A percentile compares a stretch with the other conserved stretches of the same genome.
Evolutionary conservation across 2,888 invertebrate genomes (phyloP).

Genomic region (Emesis furor): DNA sequence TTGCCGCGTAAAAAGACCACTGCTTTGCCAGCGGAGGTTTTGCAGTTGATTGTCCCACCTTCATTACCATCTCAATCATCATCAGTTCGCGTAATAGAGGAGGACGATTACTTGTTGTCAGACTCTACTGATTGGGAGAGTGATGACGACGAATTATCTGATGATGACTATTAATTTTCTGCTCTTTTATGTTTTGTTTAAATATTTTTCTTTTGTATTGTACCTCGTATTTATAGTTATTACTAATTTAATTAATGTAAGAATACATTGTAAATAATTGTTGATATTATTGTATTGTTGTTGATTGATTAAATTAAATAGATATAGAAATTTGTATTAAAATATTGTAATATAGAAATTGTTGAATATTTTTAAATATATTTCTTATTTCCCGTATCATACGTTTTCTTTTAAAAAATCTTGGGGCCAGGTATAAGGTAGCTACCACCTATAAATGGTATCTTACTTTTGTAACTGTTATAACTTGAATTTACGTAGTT

Average conservation of each 20-base stretch:
- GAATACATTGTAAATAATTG: background rate
- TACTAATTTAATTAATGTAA: constrained; percentile 9
- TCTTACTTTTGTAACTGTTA: no score
- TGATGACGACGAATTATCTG: constrained; percentile 11
- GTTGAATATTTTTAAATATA: no score
- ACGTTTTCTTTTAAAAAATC: no score
- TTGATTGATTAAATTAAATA: constrained; percentile 6
- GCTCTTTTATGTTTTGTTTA: background rate
- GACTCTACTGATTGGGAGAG: background rate
- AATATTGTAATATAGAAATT: no score
- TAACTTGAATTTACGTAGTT: no score
- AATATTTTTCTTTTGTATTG: constrained; percentile 5
- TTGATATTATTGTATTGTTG: background rate
- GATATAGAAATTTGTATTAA: no score
- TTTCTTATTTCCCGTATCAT: no score
- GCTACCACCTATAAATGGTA: no score
- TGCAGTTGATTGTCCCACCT: background rate
- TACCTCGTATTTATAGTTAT: constrained; percentile 8
- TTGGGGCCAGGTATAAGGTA: no score
- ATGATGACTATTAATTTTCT: constrained; percentile 4
- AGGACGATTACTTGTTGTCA: constrained; percentile 10
- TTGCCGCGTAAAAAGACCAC: constrained; percentile 5
- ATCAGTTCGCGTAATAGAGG: constrained; percentile 5
- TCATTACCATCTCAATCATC: constrained; percentile 12
- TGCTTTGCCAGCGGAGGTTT: constrained; percentile 7